These are phyloP conservation scores for Poeciliopsis infans DNA, from an alignment of 2,797 vertebrate species.

Conservation along the genomic window DNA sequence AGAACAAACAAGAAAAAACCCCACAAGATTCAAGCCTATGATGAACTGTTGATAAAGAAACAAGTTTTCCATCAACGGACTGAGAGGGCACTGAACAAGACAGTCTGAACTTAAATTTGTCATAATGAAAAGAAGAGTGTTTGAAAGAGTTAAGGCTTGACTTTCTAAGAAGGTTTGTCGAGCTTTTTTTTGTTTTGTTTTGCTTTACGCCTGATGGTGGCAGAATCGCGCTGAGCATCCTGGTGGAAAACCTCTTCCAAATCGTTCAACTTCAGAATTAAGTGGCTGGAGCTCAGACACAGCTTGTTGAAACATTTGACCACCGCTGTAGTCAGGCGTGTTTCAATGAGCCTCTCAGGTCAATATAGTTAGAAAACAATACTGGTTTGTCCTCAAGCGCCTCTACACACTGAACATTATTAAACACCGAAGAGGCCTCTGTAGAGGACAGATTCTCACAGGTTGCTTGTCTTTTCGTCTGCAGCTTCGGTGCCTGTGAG, in stretches of 20 bases:
- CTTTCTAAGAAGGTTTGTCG: background rate
- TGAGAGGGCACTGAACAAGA: too few species aligned
- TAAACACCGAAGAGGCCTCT: background rate
- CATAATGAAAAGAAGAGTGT: background rate
- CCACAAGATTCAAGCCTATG: too few species aligned
- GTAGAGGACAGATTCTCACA: background rate
- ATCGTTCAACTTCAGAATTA: background rate
- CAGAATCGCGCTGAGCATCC: background rate
- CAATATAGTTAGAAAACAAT: background rate
- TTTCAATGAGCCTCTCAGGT: background rate
- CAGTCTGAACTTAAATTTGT: too few species aligned
- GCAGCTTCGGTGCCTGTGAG: conserved; percentile 40
- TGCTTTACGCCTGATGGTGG: background rate
- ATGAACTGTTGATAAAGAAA: too few species aligned
- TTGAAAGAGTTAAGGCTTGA: background rate
- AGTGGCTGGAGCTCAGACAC: background rate
- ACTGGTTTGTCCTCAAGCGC: background rate
- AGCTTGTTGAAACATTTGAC: background rate
- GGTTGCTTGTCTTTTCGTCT: conserved; percentile 14
- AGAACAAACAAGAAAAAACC: too few species aligned
- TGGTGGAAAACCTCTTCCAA: background rate
- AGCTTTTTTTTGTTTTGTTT: background rate
- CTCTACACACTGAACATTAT: background rate
- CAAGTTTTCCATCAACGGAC: too few species aligned
- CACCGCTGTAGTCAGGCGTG: background rate